Percentiles rank a stretch among this genome's conserved stretches.
Evolutionary conservation across 2,113 vertebrate genomes (phyloP).

Genomic region (Capricornis sumatraensis): DNA sequence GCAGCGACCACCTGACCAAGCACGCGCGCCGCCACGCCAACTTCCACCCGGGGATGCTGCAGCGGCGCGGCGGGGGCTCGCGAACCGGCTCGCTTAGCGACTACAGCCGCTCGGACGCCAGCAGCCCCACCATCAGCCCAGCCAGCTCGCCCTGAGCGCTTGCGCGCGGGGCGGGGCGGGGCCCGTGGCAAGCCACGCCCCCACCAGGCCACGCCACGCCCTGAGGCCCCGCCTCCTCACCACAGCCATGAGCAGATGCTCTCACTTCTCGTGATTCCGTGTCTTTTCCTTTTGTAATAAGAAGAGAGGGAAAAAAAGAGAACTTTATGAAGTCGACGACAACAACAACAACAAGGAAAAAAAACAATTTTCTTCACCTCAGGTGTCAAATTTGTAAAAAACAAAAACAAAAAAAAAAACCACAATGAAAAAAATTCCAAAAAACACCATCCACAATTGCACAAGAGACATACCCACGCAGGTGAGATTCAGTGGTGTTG

Average conservation of each 20-base stretch:
- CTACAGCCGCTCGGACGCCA: slow-evolving; percentile 96
- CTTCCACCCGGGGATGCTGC: slow-evolving; percentile 96
- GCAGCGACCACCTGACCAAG: slow-evolving; percentile 97
- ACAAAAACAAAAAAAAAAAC: slow-evolving; percentile 18
- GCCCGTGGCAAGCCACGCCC: neutral
- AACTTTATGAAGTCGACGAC: slow-evolving; percentile 45
- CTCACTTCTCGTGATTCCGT: neutral
- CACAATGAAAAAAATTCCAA: neutral
- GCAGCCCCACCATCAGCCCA: slow-evolving; percentile 93
- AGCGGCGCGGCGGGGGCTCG: slow-evolving; percentile 83
- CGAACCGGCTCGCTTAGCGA: slow-evolving; percentile 94
- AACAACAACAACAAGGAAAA: neutral
- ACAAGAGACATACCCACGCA: slow-evolving; percentile 72
- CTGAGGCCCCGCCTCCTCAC: neutral
- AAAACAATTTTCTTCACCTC: slow-evolving; percentile 78
- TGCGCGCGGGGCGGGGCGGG: neutral
- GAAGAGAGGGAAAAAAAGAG: slow-evolving; percentile 23
- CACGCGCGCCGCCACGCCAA: slow-evolving; percentile 94
- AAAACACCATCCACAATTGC: slow-evolving; percentile 69
- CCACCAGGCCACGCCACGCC: neutral
- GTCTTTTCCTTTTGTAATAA: slow-evolving; percentile 54
- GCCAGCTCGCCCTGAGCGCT: slow-evolving; percentile 93
- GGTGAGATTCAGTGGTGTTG: slow-evolving; percentile 69
- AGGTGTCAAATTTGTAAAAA: slow-evolving; percentile 79
- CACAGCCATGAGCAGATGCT: slow-evolving; percentile 50